Evolutionary conservation across 2,113 vertebrate species (phyloP).

Genomic region (Malurus cyaneus): DNA sequence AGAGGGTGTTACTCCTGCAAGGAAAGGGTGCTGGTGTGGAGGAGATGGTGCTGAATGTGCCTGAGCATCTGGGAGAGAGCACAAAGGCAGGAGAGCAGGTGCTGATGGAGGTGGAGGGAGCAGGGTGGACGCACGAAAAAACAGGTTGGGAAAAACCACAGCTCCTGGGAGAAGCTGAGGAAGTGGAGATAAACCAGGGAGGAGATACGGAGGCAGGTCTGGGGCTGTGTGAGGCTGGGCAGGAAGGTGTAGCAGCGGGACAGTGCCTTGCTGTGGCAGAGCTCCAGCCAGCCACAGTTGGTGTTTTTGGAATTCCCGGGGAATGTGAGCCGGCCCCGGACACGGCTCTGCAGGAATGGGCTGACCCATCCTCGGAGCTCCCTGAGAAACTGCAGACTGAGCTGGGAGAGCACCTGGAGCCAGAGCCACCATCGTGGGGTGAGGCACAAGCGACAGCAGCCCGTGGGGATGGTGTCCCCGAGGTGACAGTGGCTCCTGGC

Average conservation of each 20-base stretch:
- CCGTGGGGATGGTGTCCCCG: neutral
- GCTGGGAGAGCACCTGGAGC: neutral
- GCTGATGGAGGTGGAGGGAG: neutral
- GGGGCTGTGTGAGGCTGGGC: neutral
- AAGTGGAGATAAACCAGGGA: neutral
- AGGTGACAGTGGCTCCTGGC: neutral
- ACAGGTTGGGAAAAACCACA: neutral
- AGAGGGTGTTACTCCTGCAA: neutral
- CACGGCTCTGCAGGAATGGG: accelerated
- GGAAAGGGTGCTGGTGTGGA: neutral
- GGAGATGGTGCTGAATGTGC: neutral
- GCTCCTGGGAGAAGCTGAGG: neutral
- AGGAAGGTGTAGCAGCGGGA: neutral
- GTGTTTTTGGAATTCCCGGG: accelerated
- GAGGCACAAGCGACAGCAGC: neutral
- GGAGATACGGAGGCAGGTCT: neutral
- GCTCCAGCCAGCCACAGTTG: neutral
- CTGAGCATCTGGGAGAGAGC: neutral
- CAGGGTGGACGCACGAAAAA: neutral
- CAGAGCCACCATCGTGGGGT: neutral
- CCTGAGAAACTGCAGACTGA: neutral
- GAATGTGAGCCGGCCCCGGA: accelerated
- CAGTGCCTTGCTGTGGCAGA: neutral
- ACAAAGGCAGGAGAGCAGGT: neutral
- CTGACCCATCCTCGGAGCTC: accelerated